Evolutionary conservation across 2,888 invertebrate genomes (phyloP).

Genomic region (Patella ulyssiponensis): DNA sequence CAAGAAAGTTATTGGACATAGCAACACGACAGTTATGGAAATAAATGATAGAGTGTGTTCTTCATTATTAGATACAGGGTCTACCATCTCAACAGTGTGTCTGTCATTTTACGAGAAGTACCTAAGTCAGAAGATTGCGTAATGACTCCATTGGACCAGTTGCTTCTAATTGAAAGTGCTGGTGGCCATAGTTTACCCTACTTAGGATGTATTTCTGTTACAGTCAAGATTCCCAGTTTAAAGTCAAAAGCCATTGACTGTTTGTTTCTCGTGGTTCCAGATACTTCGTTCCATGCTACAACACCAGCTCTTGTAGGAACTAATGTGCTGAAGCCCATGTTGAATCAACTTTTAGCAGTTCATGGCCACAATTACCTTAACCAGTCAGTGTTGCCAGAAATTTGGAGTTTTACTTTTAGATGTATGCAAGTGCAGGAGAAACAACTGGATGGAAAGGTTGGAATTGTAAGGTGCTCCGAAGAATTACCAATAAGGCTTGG

Average conservation of each 20-base stretch:
- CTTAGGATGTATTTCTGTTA: neutral
- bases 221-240: neutral
- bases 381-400: too few relatives aligned
- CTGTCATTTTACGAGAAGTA: neutral
- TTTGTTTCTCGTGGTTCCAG: neutral
- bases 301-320: neutral
- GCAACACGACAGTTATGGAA: neutral
- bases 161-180: neutral
- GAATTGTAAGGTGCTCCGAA: too few relatives aligned
- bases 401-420: neutral
- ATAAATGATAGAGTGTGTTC: neutral
- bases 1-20: neutral
- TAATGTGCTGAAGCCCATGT: neutral
- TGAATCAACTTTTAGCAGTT: neutral
- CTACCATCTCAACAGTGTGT: neutral
- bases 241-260: neutral
- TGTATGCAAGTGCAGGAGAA: neutral
- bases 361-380: too few relatives aligned
- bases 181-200: neutral
- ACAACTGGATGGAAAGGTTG: neutral
- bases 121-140: neutral
- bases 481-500: too few relatives aligned
- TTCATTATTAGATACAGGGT: conserved; percentile 11
- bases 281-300: neutral
- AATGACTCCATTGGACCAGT: neutral